Conservation (phyloP, 2,888 invertebrate genomes). For the Ecdyonurus torrentis region DNA sequence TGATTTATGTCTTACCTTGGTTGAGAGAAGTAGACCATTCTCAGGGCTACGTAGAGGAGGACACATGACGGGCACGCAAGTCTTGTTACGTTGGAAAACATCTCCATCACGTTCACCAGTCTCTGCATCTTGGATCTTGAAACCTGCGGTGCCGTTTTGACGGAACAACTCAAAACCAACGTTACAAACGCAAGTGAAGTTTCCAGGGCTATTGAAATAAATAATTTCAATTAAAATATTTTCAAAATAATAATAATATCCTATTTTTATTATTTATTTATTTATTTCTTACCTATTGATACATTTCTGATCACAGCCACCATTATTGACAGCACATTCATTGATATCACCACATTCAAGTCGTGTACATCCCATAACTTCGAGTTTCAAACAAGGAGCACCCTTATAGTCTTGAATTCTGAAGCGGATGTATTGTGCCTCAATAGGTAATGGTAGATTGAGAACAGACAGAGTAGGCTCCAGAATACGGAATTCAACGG, state of each 20-base stretch:
- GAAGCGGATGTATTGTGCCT: slow-evolving; percentile 74
- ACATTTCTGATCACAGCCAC: slow-evolving; percentile 88
- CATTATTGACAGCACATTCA: slow-evolving; percentile 71
- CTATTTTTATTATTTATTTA: not conserved
- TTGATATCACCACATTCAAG: slow-evolving; percentile 79
- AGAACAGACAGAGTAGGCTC: slow-evolving; percentile 82
- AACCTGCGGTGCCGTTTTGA: slow-evolving; percentile 80
- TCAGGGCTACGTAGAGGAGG: slow-evolving; percentile 58
- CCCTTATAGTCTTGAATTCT: slow-evolving; percentile 73
- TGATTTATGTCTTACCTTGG: slow-evolving; percentile 43
- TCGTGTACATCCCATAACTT: slow-evolving; percentile 84
- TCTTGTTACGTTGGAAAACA: slow-evolving; percentile 76
- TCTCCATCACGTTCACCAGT: slow-evolving; percentile 80
- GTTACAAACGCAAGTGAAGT: slow-evolving; percentile 75
- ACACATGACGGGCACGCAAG: slow-evolving; percentile 88
- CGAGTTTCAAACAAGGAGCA: slow-evolving; percentile 76
- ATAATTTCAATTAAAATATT: slow-evolving; percentile 8
- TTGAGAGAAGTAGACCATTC: slow-evolving; percentile 69
- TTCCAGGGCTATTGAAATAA: slow-evolving; percentile 50
- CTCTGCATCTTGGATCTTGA: slow-evolving; percentile 60
- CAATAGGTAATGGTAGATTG: slow-evolving; percentile 79
- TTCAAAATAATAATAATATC: not conserved
- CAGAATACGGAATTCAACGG: slow-evolving; percentile 78
- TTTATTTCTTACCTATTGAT: slow-evolving; percentile 42
- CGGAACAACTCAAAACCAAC: slow-evolving; percentile 79